These are phyloP conservation scores for Leucoptera coffeella DNA, from an alignment of 2,888 invertebrate species.

Conservation along the genomic window DNA sequence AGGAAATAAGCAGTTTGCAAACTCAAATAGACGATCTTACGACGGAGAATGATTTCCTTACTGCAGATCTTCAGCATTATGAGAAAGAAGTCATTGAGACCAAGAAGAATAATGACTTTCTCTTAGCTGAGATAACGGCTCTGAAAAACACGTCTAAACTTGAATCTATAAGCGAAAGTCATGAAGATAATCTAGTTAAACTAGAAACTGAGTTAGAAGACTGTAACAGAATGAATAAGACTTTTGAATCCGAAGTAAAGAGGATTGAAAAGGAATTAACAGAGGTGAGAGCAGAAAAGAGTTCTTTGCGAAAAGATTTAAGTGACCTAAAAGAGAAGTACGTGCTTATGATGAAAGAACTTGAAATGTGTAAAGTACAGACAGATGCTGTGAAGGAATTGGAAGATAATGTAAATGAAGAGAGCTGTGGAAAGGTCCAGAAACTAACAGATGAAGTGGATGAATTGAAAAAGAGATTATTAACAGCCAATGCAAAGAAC, in stretches of 20 bases:
- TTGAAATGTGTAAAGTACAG: slow-evolving; percentile 32
- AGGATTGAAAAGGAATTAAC: slow-evolving; percentile 50
- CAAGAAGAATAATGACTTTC: slow-evolving; percentile 64
- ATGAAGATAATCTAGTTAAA: slow-evolving; percentile 61
- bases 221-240: slow-evolving; percentile 49
- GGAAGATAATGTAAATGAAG: slow-evolving; percentile 24
- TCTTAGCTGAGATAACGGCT: slow-evolving; percentile 60
- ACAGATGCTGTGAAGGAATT: slow-evolving; percentile 38
- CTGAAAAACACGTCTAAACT: slow-evolving; percentile 59
- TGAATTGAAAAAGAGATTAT: slow-evolving; percentile 29
- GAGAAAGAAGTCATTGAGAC: slow-evolving; percentile 61
- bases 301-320: slow-evolving; percentile 42
- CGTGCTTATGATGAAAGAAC: slow-evolving; percentile 37
- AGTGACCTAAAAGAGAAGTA: slow-evolving; percentile 48
- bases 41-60: slow-evolving; percentile 40
- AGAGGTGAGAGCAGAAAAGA: slow-evolving; percentile 30
- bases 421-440: slow-evolving; percentile 17
- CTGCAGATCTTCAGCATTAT: slow-evolving; percentile 36
- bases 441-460: slow-evolving; percentile 29
- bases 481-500: slow-evolving; percentile 25
- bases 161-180: slow-evolving; percentile 66
- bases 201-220: slow-evolving; percentile 62
- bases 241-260: slow-evolving; percentile 54
- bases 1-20: slow-evolving; percentile 42
- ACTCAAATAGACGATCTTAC: slow-evolving; percentile 52